Evolutionary conservation across 2,113 vertebrate species (phyloP), one percentile per base, ranked within the genome.

Genomic region (Neogale vison): DNA sequence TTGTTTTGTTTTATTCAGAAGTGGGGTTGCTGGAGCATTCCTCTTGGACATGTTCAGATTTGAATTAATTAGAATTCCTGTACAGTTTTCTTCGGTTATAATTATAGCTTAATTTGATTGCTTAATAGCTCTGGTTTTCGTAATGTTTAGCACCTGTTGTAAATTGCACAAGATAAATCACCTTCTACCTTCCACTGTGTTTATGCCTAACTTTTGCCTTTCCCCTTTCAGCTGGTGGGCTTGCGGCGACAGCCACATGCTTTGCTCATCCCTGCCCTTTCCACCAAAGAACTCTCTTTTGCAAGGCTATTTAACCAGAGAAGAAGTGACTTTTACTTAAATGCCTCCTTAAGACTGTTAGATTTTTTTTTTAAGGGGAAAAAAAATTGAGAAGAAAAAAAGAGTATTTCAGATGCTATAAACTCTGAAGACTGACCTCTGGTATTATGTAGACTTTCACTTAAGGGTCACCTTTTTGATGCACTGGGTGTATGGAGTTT

Each of bases 101-200:
- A 99, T 99, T 99, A 99, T 98, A 99, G 98, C 98, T 99, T 99
- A 99, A 99, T 99, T 99, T 99, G 99, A 99, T 99, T 99, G 99
- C 99, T 99, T 99, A 99, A 99, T 99, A 99, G 99, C 98, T 98
- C 98, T 98, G 98, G 98, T 98, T 99, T 99, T 98, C 36, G 94
- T 99, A 99, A 99, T 99, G 99, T 99, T 99, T 99, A 99, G 99
- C 99, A 99, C 99, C 99, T 99, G 99, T 99, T 99, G 99, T 99
- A 99, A 99, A 99, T 99, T 99, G 99, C 98, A 98, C 98, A 98
- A 98, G 98, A 98, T 99, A 99, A 99, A 99, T 99, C 83, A 96
- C 98, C 98, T 99, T 98, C 98, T 97, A 98, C 98, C 97, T 98
- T 98, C 97, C 95, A 98, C 84, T 11, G 63, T 98, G 98, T 98